Evolutionary conservation across 2,797 vertebrate species (phyloP).

Genomic region (Acanthiza pusilla): DNA sequence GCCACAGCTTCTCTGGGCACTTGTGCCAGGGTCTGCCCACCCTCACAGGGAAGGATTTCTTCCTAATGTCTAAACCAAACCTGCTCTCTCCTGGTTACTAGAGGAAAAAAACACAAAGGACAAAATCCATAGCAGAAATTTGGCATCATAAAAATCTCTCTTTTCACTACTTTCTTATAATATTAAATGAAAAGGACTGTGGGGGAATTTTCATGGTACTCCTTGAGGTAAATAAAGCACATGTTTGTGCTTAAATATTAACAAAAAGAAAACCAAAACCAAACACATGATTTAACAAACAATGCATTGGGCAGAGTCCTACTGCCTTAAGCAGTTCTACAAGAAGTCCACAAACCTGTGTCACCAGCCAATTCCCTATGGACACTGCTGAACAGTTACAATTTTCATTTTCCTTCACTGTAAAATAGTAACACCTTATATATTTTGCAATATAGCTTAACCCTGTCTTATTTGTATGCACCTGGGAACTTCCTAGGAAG

Average conservation of each 20-base stretch:
- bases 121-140: not conserved
- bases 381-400: not conserved
- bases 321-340: not conserved
- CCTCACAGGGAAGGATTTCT: no score
- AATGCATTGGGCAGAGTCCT: rapidly evolving
- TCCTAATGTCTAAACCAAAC: not conserved
- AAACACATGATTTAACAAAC: not conserved
- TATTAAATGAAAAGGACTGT: not conserved
- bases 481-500: not conserved
- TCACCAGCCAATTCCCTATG: rapidly evolving
- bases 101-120: not conserved
- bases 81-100: not conserved
- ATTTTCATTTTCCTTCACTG: not conserved
- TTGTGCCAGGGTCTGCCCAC: rapidly evolving
- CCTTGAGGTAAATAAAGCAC: not conserved
- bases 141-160: not conserved
- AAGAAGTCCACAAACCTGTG: not conserved
- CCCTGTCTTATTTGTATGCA: not conserved
- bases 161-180: not conserved
- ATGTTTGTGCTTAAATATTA: not conserved
- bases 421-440: not conserved
- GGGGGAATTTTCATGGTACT: not conserved
- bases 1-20: not conserved
- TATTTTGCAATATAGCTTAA: not conserved
- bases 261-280: not conserved